A percentile compares a stretch with the other conserved stretches of the same genome.
phyloP scores from a whole-genome alignment of 2,888 invertebrate genomes.

The Amphipoea lucens region DNA sequence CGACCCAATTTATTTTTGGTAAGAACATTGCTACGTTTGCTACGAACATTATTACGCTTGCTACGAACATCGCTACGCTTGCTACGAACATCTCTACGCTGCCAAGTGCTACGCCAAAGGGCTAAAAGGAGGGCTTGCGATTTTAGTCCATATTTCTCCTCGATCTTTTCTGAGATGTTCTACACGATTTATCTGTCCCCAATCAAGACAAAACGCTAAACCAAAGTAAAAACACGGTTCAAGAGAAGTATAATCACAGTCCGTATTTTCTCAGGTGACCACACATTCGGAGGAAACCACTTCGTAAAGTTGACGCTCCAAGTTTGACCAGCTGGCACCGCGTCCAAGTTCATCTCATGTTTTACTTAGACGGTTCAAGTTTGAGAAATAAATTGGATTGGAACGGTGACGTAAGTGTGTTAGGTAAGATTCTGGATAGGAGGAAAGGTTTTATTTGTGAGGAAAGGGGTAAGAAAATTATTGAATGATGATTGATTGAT shows the following conservation, averaged over 20 bases:
- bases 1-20: neutral
- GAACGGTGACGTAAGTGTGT: constrained; percentile 16
- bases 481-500: too few species aligned
- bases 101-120: neutral
- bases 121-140: neutral
- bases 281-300: constrained; percentile 30
- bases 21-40: neutral
- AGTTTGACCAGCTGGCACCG: constrained; percentile 51
- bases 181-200: neutral
- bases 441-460: neutral
- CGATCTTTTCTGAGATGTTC: neutral
- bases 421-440: neutral
- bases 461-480: neutral
- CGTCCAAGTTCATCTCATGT: constrained; percentile 34
- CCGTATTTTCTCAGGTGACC: constrained; percentile 42
- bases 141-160: neutral
- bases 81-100: neutral
- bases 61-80: neutral
- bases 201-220: constrained; percentile 5
- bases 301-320: constrained; percentile 31
- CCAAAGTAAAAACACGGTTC: constrained; percentile 22
- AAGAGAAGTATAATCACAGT: constrained; percentile 27
- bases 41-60: neutral
- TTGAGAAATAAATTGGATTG: constrained; percentile 53
- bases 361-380: constrained; percentile 41